These are phyloP conservation scores for Mimas tiliae DNA, from an alignment of 2,888 invertebrate species.

Conservation along the genomic window DNA sequence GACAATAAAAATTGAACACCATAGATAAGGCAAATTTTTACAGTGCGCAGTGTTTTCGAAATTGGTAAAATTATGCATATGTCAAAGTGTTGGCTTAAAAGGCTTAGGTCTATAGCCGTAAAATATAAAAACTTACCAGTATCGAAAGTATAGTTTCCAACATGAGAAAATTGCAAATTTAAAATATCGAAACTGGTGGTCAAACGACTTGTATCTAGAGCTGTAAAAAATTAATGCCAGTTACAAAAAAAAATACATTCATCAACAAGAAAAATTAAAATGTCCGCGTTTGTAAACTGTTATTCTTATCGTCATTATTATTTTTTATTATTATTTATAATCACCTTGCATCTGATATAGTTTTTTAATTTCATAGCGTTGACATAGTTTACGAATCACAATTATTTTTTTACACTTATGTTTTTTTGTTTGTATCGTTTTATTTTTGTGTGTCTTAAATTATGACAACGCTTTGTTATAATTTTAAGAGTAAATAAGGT, in stretches of 20 bases:
- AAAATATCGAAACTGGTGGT: background rate
- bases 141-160: background rate
- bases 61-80: background rate
- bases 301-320: conserved; percentile 18
- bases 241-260: no score
- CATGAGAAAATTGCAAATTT: background rate
- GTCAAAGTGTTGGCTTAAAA: no score
- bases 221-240: background rate
- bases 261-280: background rate
- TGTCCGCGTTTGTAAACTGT: conserved; percentile 17
- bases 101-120: no score
- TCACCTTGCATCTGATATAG: conserved; percentile 14
- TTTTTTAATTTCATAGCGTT: conserved; percentile 9
- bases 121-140: background rate
- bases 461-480: background rate
- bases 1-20: background rate
- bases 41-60: no score
- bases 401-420: background rate
- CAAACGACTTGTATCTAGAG: background rate
- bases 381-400: background rate
- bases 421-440: background rate
- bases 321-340: conserved; percentile 12
- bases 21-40: no score
- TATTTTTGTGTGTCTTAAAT: background rate
- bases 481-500: conserved; percentile 4